Percentiles rank a stretch among this genome's conserved stretches.
Evolutionary conservation across 2,113 vertebrate species (phyloP).

Genomic region (Tychaedon coryphoeus): DNA sequence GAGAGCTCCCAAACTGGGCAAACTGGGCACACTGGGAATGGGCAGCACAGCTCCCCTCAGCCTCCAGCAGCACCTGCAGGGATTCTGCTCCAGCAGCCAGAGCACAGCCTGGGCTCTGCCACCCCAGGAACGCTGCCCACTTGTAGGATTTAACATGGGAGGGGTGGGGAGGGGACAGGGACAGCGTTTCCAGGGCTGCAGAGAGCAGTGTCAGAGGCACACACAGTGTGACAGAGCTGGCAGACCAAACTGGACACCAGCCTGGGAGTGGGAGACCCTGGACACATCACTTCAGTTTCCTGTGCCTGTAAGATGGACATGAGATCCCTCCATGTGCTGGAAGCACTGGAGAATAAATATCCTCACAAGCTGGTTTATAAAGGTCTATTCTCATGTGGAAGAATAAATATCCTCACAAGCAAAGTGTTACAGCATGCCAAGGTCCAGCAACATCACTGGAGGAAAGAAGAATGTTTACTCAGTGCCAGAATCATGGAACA

Average conservation of each 20-base stretch:
- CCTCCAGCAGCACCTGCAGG: not conserved
- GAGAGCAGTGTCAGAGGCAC: not conserved
- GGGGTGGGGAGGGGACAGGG: not conserved
- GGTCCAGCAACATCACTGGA: not conserved
- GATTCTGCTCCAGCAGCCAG: fast-evolving
- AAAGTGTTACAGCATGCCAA: not conserved
- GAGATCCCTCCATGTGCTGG: not conserved
- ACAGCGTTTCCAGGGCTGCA: not conserved
- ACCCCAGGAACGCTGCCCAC: not conserved
- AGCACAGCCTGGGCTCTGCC: not conserved
- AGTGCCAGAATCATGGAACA: not conserved
- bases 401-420: not conserved
- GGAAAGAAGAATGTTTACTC: not conserved
- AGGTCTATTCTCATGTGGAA: too few species aligned
- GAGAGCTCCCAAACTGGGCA: too few species aligned
- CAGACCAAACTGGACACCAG: not conserved
- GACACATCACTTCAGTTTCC: not conserved
- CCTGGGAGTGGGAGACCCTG: not conserved
- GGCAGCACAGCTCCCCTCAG: not conserved
- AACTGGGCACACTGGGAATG: fast-evolving
- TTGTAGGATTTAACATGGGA: not conserved
- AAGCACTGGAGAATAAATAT: not conserved
- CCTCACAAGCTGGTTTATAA: not conserved
- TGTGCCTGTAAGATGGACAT: not conserved
- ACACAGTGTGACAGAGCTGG: not conserved